Conservation (phyloP, 2,113 vertebrate genomes). For the Pelodiscus sinensis region DNA sequence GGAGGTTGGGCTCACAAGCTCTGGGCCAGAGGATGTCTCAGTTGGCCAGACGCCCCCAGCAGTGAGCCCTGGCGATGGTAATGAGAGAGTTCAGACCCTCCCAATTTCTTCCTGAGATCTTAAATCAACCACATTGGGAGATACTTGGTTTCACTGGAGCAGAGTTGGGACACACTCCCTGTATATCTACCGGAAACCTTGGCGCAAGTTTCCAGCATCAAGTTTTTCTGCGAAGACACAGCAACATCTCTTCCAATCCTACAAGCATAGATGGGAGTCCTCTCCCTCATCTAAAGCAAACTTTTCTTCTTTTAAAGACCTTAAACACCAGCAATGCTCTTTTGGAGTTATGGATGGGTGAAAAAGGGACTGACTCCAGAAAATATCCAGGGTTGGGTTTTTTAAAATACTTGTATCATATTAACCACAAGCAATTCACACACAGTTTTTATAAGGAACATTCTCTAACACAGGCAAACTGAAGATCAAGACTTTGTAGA, state of each 20-base stretch:
- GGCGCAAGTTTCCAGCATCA: rapidly evolving
- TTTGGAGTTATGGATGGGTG: background rate
- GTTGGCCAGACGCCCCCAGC: background rate
- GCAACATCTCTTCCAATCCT: background rate
- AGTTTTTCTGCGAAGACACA: rapidly evolving
- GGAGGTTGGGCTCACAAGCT: background rate
- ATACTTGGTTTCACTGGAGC: background rate
- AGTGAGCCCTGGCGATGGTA: background rate
- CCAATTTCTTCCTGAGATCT: too few relatives aligned
- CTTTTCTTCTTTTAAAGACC: rapidly evolving
- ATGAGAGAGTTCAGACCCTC: background rate
- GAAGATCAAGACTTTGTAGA: background rate
- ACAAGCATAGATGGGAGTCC: rapidly evolving
- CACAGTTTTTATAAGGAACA: rapidly evolving
- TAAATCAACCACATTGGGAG: background rate
- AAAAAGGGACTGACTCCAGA: background rate
- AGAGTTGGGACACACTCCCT: rapidly evolving
- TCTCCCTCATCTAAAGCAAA: rapidly evolving
- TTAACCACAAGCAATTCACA: background rate
- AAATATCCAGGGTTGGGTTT: background rate
- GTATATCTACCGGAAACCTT: background rate
- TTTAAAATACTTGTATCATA: background rate
- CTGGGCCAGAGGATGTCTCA: background rate
- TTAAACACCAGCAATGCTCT: background rate
- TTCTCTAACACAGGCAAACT: rapidly evolving